Conservation (phyloP, 2,113 vertebrate species). For the Chunga burmeisteri region DNA sequence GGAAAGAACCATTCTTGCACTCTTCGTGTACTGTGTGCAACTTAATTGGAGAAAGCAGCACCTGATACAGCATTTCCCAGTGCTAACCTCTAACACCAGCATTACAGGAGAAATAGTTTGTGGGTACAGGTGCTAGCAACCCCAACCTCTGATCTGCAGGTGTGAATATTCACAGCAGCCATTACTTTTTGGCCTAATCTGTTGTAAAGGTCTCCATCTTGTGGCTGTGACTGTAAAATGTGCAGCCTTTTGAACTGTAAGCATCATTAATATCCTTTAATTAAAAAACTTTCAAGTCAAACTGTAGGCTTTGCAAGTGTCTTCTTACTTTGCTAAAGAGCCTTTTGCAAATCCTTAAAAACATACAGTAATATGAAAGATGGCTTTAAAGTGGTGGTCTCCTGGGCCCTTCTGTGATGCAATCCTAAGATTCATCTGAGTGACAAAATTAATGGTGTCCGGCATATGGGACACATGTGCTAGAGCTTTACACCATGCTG, state of each 20-base stretch:
- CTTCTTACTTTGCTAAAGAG: not conserved
- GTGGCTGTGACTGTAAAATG: conserved; percentile 40
- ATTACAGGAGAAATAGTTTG: not conserved
- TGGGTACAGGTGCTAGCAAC: not conserved
- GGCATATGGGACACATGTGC: not conserved
- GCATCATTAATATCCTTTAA: not conserved
- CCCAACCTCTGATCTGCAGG: not conserved
- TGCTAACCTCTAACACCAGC: not conserved
- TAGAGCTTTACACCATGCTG: not conserved
- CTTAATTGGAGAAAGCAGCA: not conserved
- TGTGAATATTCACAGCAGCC: not conserved
- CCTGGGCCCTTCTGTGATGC: not conserved
- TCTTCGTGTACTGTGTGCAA: fast-evolving
- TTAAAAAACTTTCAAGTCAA: not conserved
- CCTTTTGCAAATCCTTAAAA: not conserved
- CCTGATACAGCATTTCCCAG: not conserved
- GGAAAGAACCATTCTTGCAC: not conserved
- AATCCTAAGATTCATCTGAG: not conserved
- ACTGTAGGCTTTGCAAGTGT: not conserved
- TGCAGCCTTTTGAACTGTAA: not conserved
- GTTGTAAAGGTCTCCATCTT: conserved; percentile 69
- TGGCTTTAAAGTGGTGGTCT: not conserved
- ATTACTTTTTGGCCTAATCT: not conserved
- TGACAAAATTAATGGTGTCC: not conserved
- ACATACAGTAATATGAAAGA: not conserved